Base-by-base conservation (phyloP, 1,140 invertebrate species). In the Phortica variegata region DNA sequence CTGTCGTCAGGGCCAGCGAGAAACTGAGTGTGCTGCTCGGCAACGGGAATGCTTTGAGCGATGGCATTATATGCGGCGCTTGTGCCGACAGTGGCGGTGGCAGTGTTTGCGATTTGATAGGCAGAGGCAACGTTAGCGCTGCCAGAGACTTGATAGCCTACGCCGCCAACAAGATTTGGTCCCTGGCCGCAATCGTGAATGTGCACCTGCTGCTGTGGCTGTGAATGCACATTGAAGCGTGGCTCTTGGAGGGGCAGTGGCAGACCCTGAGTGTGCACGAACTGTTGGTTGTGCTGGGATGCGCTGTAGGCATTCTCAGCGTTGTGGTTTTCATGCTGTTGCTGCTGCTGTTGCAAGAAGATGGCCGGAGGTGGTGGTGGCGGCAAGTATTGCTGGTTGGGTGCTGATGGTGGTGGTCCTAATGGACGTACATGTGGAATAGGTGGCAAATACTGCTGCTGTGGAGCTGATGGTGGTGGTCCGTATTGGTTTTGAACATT, bases 1-100 rank as follows among this genome's bases (percentile, higher is more conserved):
- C 65, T 70, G 29, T 61, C 58, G 5, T 49, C 36, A 3, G 62
- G 56, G 2, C 60, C 55, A 0, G 40, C 47, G 0, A 73, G 4
- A 18, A 73, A 58, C 42, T 73, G 65, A 17, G 65, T 42, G 73
- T 78, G 65, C 76, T 80, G 52, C 76, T 79, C 42, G 65, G 78
- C 49, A 71, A 63, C 47, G 37, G 65, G 52, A 61, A 78, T 49
- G 75, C 73, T 70, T 45, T 73, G 69, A 6, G 65, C 47, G 18
- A 73, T 73, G 39, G 65, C 60, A 18, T 73, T 73, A 43, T 57
- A 71, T 1, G 58, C 54, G 1, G 40, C 61, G 3, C 54, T n/a
- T 0, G 61, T 51, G 16, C 46, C 39, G 3, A 54, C 60, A 2
- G 62, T 56, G 0, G 58, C 43, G 43, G 59, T 62, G 44, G 60